Base-by-base conservation (phyloP, 1,140 invertebrate genomes). In the Lysiphlebus fabarum region DNA sequence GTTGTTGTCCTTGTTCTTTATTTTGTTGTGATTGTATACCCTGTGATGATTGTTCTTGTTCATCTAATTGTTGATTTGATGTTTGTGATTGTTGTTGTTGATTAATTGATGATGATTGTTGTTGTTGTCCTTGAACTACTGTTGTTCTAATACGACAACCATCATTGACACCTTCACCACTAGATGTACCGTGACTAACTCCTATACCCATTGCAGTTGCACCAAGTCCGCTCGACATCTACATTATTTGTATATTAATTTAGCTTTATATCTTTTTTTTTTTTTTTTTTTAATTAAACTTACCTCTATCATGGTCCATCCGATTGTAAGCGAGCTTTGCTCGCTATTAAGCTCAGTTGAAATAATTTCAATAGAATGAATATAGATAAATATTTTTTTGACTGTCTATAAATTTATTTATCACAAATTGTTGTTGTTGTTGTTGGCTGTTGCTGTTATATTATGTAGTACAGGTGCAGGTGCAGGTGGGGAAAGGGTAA, bases 231-330 rank as follows among this genome's bases (percentile, higher is more conserved):
- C 74, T 78, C 73, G 77, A 75, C 76, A 78, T 78, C 75, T 77
- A n/a, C n/a, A n/a, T n/a, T n/a, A n/a, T n/a, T n/a, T n/a, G n/a
- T n/a, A n/a, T n/a, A n/a, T n/a, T n/a, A n/a, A n/a, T n/a, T n/a
- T n/a, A n/a, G n/a, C n/a, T n/a, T n/a, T n/a, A n/a, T n/a, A n/a
- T n/a, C n/a, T n/a, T n/a, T n/a, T n/a, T n/a, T n/a, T n/a, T n/a
- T n/a, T n/a, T n/a, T n/a, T n/a, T n/a, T n/a, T n/a, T n/a, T n/a
- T n/a, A 10, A 33, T 26, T 9, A 45, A 50, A 40, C 75, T 77
- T 69, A 80, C 78, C 78, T 80, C 77, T 77, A 79, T 74, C 78
- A 80, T 80, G 71, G 77, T 78, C 76, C 75, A 80, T 78, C 74
- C 78, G 72, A 67, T 69, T 64, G 67, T 67, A 68, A 73, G 78